Evolutionary conservation across 2,797 vertebrate genomes (phyloP), one percentile per base, ranked within the genome.

Genomic region (Gymnoscopelus microlampas): DNA sequence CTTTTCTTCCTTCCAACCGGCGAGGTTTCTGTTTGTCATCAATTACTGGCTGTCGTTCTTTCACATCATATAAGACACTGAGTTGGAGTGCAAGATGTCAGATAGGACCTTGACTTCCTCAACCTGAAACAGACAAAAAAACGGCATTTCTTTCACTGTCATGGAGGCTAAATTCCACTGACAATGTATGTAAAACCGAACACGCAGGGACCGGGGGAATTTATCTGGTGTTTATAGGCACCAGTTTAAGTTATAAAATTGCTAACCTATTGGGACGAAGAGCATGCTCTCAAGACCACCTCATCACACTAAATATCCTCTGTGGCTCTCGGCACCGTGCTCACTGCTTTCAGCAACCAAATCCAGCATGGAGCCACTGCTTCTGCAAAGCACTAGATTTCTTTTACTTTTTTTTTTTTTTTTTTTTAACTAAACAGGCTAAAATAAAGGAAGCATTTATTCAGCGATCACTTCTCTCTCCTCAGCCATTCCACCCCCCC

Each of bases 391-490:
- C 15, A 59, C 39, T 49, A 14, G 19, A 8, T 32, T 32, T 29
- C 26, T 35, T 7, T 29, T 6, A 4, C 3, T n/a, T 2, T 10
- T 8, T 66, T 49, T 49, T 51, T 66, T 49, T 49, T 51, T 29
- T 29, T 29, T 29, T 13, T 29, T 29, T 1, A 29, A 51, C 51
- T 15, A 19, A 59, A 50, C 57, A 24, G 48, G 14, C 49, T 53
- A 5, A 53, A 23, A 68, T 55, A 55, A 59, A 67, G 55, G 65
- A 58, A 35, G 26, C 48, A 60, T 44, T 68, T 53, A 63, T 13
- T 39, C 29, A 50, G 24, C 74, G 50, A 67, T 59, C 0, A 51
- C 63, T 73, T 71, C 56, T 71, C 50, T 75, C 73, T 69, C 73
- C 49, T 73, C 75, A 12, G 4, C 23, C 24, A 12, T 9, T 54